Conservation (phyloP, 2,888 invertebrate species). For the Arctia plantaginis region DNA sequence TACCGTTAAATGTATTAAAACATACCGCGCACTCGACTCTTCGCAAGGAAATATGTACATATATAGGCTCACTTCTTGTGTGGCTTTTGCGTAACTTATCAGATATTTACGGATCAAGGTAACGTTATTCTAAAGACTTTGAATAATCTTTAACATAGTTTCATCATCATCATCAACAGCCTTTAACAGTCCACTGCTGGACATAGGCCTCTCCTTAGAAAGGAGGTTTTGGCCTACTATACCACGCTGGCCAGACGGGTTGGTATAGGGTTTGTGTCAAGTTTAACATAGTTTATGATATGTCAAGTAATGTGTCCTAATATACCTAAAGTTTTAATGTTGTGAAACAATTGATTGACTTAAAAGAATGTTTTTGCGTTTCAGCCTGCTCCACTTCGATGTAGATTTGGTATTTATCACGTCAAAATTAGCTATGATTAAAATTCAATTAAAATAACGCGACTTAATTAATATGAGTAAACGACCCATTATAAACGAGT, state of each 20-base stretch:
- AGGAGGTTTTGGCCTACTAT: too few species aligned
- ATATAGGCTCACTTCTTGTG: neutral
- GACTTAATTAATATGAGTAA: neutral
- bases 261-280: too few species aligned
- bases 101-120: neutral
- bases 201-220: too few species aligned
- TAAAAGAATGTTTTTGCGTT: neutral
- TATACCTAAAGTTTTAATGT: neutral
- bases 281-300: neutral
- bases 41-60: neutral
- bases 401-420: neutral
- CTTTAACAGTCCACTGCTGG: too few species aligned
- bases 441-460: neutral
- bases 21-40: slow-evolving; percentile 16
- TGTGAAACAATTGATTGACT: neutral
- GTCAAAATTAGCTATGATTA: neutral
- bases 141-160: neutral
- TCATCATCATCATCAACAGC: too few species aligned
- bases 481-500: neutral
- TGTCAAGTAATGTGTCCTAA: neutral
- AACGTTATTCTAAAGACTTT: neutral
- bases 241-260: too few species aligned
- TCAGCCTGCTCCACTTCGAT: neutral
- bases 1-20: slow-evolving; percentile 31
- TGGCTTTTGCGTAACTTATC: neutral